Percentiles rank a stretch among this genome's conserved stretches.
These are phyloP conservation scores for Elegia similella DNA, from an alignment of 2,888 invertebrate species.

Conservation along the genomic window DNA sequence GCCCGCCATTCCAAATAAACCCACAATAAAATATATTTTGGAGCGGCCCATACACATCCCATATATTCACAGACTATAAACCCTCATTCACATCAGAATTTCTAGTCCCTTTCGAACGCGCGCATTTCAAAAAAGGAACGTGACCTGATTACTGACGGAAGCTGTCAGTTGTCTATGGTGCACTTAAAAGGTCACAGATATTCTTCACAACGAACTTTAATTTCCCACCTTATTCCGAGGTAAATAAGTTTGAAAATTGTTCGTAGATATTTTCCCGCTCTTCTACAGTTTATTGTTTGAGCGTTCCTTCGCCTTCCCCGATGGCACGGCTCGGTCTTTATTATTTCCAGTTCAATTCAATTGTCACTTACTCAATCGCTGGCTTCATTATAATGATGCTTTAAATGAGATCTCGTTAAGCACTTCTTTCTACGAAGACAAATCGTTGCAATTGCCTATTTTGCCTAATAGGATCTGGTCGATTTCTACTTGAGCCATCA, in stretches of 20 bases:
- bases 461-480: background rate
- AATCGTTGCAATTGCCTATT: background rate
- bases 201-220: conserved; percentile 25
- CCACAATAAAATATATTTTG: conserved; percentile 47
- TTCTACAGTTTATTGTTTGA: conserved; percentile 60
- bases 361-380: conserved; percentile 39
- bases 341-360: conserved; percentile 55
- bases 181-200: conserved; percentile 58
- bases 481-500: background rate
- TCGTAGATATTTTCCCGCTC: conserved; percentile 33
- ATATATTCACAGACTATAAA: conserved; percentile 37
- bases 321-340: conserved; percentile 52
- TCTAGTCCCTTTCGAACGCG: conserved; percentile 32
- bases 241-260: conserved; percentile 38
- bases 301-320: conserved; percentile 48
- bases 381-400: conserved; percentile 41
- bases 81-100: conserved; percentile 31
- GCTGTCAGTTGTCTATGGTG: conserved; percentile 63
- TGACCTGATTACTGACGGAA: conserved; percentile 79
- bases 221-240: conserved; percentile 40
- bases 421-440: conserved; percentile 3
- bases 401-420: conserved; percentile 22
- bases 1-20: background rate
- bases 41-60: conserved; percentile 31
- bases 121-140: conserved; percentile 76